Conservation (phyloP, 2,113 vertebrate genomes). For the Phainopepla nitens region DNA sequence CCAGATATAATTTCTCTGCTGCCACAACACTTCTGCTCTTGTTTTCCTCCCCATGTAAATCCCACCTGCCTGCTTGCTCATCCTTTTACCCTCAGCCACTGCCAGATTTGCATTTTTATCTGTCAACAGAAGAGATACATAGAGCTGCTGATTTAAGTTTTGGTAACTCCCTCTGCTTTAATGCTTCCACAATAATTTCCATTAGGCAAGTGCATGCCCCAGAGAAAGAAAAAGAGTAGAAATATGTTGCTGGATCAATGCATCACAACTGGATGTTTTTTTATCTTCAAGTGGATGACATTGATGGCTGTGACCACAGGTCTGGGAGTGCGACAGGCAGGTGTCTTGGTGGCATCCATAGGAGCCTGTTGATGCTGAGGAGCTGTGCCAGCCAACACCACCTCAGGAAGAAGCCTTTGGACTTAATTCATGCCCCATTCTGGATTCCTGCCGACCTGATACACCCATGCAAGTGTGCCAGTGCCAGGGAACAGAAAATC, state of each 20-base stretch:
- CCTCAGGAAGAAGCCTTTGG: background rate
- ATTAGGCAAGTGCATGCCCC: background rate
- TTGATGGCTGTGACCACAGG: background rate
- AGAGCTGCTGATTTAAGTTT: background rate
- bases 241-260: background rate
- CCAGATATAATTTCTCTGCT: background rate
- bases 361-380: background rate
- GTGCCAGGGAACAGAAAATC: background rate
- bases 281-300: background rate
- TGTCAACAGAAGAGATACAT: background rate
- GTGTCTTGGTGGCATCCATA: background rate
- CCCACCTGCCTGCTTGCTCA: background rate
- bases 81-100: background rate
- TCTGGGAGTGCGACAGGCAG: background rate
- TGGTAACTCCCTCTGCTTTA: background rate
- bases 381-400: background rate
- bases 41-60: background rate
- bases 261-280: background rate
- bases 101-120: background rate
- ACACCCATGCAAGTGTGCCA: background rate
- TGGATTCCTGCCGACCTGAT: background rate
- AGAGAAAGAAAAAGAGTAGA: fast-evolving
- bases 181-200: background rate
- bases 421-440: background rate
- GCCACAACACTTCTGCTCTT: background rate